Base-by-base conservation (phyloP, 1,140 invertebrate species). In the Riptortus pedestris region DNA sequence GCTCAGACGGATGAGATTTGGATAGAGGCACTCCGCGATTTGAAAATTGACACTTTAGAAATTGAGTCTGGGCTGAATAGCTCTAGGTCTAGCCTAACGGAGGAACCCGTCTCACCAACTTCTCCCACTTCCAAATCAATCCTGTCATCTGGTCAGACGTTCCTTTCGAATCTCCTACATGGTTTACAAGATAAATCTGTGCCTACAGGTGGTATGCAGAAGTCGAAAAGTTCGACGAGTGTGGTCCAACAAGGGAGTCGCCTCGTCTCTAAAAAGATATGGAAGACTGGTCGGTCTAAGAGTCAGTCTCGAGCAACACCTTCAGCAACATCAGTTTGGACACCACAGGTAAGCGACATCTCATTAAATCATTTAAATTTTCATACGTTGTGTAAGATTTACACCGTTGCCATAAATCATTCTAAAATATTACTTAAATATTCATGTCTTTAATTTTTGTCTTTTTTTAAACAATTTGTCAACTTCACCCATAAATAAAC, bases 171-270 rank as follows among this genome's bases (percentile, higher is more conserved):
- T 68, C 73, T 86, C 67, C 73, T 86, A 48, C 82, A 84, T 67
- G 80, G 80, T 68, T 52, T 79, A 75, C 67, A 67, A 62, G 62
- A 62, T 43, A 65, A 59, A 48, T 57, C 63, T 52, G 65, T 67
- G 45, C 43, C 69, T 45, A 63, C 70, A 68, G 69, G 70, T 66
- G 71, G 69, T 70, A 90, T 91, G 88, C 87, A 90, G 81, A 91
- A 91, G 75, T 90, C 87, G 67, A 88, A 90, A 72, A 90, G 87
- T 9, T 87, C 87, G 64, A 88, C 87, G 69, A 89, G 85, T 75
- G 88, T 91, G 71, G 86, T 90, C 71, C 87, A 90, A 70, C 81
- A 82, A 70, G 80, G 81, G 18, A 81, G 79, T 68, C 74, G 81
- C 72, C 81, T 88, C 71, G 84, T 91, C 66, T 83, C 87, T 68